A percentile compares a stretch with the other conserved stretches of the same genome.
These are phyloP conservation scores for Tortricodes alternella DNA, from an alignment of 2,888 invertebrate species.

Conservation along the genomic window DNA sequence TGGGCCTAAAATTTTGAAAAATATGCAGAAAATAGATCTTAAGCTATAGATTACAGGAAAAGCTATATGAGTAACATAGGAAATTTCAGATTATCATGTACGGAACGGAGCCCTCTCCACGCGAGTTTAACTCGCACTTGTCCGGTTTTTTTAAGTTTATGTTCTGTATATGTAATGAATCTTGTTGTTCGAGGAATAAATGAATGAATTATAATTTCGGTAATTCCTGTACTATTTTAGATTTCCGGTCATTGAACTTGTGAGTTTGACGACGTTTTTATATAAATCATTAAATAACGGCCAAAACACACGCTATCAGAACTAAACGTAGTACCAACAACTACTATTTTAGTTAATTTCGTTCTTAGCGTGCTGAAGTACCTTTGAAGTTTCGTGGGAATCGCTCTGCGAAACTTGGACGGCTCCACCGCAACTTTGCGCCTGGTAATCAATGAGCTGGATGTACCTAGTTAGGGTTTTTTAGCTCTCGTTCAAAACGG, in stretches of 20 bases:
- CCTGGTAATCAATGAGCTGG: conserved; percentile 20
- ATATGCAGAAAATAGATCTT: too few species aligned
- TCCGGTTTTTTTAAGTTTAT: too few species aligned
- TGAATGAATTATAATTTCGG: too few species aligned
- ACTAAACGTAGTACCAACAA: conserved; percentile 1
- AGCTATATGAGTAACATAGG: too few species aligned
- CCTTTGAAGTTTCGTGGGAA: conserved; percentile 19
- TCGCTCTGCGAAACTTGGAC: conserved; percentile 9
- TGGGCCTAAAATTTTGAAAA: too few species aligned
- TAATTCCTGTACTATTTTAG: too few species aligned
- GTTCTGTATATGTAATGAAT: too few species aligned
- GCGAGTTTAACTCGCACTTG: too few species aligned
- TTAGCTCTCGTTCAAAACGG: not conserved
- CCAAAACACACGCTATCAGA: not conserved
- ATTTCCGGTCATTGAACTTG: not conserved
- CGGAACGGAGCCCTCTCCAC: too few species aligned
- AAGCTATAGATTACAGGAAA: too few species aligned
- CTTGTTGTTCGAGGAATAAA: too few species aligned
- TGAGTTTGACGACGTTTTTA: not conserved
- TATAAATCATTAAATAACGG: conserved; percentile 1
- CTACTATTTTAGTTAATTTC: conserved; percentile 26
- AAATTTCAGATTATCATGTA: too few species aligned
- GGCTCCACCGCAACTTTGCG: conserved; percentile 19
- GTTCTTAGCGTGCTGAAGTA: conserved; percentile 27
- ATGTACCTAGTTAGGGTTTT: not conserved